Evolutionary conservation across 1,140 invertebrate genomes (phyloP).

Genomic region (Aricia agestis): DNA sequence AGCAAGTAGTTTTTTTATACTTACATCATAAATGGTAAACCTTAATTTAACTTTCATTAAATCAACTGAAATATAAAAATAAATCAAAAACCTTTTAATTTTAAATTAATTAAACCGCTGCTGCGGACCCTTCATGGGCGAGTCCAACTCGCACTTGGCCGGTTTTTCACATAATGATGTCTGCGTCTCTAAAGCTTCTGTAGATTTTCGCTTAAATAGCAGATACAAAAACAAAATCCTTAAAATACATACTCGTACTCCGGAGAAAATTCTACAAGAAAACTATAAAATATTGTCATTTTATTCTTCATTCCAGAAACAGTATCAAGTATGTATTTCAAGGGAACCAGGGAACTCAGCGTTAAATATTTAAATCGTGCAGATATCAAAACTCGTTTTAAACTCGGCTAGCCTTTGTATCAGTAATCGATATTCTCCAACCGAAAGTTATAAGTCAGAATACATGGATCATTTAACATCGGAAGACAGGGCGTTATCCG

Average conservation of each 20-base stretch:
- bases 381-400: background rate
- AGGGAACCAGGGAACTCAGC: background rate
- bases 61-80: too few relatives aligned
- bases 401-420: slow-evolving; percentile 2
- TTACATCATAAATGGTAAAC: too few relatives aligned
- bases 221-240: too few relatives aligned
- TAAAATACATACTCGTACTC: background rate
- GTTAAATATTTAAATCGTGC: slow-evolving; percentile 1
- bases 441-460: background rate
- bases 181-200: too few relatives aligned
- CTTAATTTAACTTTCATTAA: too few relatives aligned
- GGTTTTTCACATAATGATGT: too few relatives aligned
- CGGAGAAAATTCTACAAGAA: background rate
- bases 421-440: slow-evolving; percentile 2
- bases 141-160: too few relatives aligned
- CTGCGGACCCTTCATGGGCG: too few relatives aligned
- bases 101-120: too few relatives aligned
- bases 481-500: slow-evolving; percentile 12
- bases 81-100: too few relatives aligned
- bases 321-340: background rate
- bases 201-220: too few relatives aligned
- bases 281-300: background rate
- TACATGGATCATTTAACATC: slow-evolving; percentile 17
- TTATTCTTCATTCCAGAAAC: background rate
- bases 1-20: too few relatives aligned